These are phyloP conservation scores for Brachionus sp. DNA, from an alignment of 1,140 invertebrate genomes.

Conservation along the genomic window DNA sequence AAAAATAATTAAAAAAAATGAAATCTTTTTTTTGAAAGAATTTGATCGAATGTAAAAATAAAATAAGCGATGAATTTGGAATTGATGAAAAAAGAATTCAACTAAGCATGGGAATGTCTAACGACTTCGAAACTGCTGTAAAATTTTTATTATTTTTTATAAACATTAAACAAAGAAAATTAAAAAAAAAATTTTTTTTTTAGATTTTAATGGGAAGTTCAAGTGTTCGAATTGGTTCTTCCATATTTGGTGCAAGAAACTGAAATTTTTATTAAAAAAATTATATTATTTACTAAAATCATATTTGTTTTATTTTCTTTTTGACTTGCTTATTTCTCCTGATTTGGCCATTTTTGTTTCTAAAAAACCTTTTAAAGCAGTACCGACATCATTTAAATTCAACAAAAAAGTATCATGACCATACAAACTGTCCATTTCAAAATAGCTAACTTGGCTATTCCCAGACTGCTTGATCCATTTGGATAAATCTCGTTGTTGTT, in stretches of 20 bases:
- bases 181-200: background rate
- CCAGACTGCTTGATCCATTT: conserved; percentile 52
- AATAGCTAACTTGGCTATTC: conserved; percentile 56
- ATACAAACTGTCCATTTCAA: conserved; percentile 58
- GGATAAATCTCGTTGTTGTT: conserved; percentile 56
- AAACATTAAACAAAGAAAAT: background rate
- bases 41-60: conserved; percentile 69
- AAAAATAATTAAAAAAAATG: background rate
- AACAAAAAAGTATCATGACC: conserved; percentile 61
- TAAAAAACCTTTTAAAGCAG: conserved; percentile 53
- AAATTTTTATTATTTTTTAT: conserved; percentile 48
- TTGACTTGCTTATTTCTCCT: conserved; percentile 23
- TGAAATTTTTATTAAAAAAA: background rate
- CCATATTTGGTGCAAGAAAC: conserved; percentile 75
- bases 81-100: conserved; percentile 69
- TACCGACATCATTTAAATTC: conserved; percentile 58
- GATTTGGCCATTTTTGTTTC: conserved; percentile 13
- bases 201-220: conserved; percentile 83
- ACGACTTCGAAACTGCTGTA: conserved; percentile 91
- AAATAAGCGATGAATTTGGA: conserved; percentile 68
- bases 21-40: conserved; percentile 55
- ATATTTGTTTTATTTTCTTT: background rate
- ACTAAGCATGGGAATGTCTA: conserved; percentile 97
- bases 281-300: background rate
- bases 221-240: conserved; percentile 77